phyloP scores from a whole-genome alignment of 2,797 vertebrate species.

The Gila robusta region DNA sequence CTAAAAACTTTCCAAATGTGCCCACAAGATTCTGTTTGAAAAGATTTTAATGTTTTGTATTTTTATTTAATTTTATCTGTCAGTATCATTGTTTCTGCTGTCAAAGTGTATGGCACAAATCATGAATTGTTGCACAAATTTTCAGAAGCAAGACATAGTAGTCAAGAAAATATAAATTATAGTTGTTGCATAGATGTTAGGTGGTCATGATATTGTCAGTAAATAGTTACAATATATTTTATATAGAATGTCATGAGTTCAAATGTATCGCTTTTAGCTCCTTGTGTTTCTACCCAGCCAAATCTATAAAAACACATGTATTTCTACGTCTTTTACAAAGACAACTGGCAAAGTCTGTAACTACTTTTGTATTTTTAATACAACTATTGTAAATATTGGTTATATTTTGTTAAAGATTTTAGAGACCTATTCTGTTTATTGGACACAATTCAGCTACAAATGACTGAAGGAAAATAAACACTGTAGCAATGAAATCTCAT shows the following conservation, averaged over 20 bases:
- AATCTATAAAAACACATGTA: conserved; percentile 89
- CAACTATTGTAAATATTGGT: conserved; percentile 62
- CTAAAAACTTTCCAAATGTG: conserved; percentile 31
- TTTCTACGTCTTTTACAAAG: conserved; percentile 96
- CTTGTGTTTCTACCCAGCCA: conserved; percentile 76
- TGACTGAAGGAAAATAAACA: conserved; percentile 61
- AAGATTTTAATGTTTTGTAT: conserved; percentile 27
- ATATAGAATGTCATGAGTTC: conserved; percentile 15
- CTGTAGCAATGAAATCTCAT: conserved; percentile 51
- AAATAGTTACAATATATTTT: conserved; percentile 43
- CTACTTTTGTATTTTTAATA: conserved; percentile 94
- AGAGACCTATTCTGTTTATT: conserved; percentile 58
- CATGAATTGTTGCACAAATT: conserved; percentile 54
- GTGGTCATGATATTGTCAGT: conserved; percentile 37
- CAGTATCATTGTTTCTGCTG: conserved; percentile 25
- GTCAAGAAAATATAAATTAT: conserved; percentile 29
- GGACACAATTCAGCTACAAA: conserved; percentile 49
- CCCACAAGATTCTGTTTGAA: conserved; percentile 20
- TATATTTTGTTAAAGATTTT: conserved; percentile 62
- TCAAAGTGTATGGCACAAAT: conserved; percentile 43
- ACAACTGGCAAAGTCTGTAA: conserved; percentile 90
- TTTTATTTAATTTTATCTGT: conserved; percentile 51
- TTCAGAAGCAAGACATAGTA: background rate
- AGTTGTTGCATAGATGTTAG: conserved; percentile 39
- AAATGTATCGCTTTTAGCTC: conserved; percentile 29